These are phyloP conservation scores for Eupsilia transversa DNA, from an alignment of 2,888 invertebrate species.

Conservation along the genomic window DNA sequence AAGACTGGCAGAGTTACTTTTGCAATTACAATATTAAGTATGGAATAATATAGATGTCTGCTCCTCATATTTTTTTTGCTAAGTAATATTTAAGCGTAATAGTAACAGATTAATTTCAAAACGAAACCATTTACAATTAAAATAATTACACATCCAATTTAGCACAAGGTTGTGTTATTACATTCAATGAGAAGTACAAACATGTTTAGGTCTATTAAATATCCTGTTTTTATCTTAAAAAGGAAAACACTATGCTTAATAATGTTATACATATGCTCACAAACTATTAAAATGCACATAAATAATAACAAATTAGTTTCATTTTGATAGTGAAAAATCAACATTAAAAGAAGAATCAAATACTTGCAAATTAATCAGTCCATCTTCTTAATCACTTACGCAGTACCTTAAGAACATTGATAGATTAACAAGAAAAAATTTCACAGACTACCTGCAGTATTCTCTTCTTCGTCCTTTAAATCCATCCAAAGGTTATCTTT, in stretches of 20 bases:
- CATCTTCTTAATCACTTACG: neutral
- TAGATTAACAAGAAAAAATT: neutral
- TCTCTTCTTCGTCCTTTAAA: neutral
- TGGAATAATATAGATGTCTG: neutral
- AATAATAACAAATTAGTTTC: neutral
- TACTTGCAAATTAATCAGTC: neutral
- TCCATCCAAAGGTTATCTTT: neutral
- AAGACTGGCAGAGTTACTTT: neutral
- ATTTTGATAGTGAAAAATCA: neutral
- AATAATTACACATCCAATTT: constrained; percentile 37
- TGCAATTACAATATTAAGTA: neutral
- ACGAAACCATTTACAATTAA: constrained; percentile 27
- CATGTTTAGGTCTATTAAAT: constrained; percentile 36
- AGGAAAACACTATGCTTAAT: constrained; percentile 18
- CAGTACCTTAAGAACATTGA: neutral
- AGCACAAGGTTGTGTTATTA: constrained; percentile 42
- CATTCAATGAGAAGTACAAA: constrained; percentile 29
- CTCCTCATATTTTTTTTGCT: neutral
- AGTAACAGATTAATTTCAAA: constrained; percentile 19
- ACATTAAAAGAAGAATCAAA: neutral
- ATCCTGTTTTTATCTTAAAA: constrained; percentile 37
- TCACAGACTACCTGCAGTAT: neutral
- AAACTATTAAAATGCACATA: neutral
- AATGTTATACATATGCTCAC: neutral
- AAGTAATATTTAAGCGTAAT: neutral